Evolutionary conservation across 2,888 invertebrate genomes (phyloP).

Genomic region (Eupithecia subfuscata): DNA sequence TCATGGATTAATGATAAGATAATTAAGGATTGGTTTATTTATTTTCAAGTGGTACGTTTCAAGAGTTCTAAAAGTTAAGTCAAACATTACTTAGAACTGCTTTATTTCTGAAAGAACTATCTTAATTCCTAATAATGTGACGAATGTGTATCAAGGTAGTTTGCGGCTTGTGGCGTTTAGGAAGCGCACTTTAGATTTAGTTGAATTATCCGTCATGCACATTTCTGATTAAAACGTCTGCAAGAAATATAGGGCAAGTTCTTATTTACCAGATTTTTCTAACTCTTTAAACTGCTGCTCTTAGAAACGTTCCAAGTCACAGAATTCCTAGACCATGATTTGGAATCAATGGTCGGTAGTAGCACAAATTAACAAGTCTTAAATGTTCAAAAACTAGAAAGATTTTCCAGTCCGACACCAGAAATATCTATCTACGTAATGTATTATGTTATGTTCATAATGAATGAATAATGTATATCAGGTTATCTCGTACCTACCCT

Average conservation of each 20-base stretch:
- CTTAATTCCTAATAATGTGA: slow-evolving; percentile 32
- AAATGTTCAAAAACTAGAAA: too few species aligned
- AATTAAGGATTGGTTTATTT: too few species aligned
- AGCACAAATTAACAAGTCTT: too few species aligned
- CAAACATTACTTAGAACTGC: not conserved
- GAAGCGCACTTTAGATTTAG: not conserved
- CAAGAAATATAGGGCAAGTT: not conserved
- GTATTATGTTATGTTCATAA: too few species aligned
- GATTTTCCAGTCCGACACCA: too few species aligned
- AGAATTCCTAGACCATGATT: not conserved
- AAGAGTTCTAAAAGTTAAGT: too few species aligned
- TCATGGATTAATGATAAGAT: too few species aligned
- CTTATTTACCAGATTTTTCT: not conserved
- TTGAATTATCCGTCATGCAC: not conserved
- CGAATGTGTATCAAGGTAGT: slow-evolving; percentile 48
- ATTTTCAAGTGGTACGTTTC: too few species aligned
- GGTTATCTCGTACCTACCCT: too few species aligned
- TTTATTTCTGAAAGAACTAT: not conserved
- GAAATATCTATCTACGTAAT: too few species aligned
- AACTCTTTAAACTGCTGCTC: not conserved
- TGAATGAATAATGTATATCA: too few species aligned
- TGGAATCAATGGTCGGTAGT: not conserved
- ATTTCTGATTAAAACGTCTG: not conserved
- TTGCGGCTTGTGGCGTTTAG: slow-evolving; percentile 41
- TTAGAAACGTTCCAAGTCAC: not conserved